A percentile compares a stretch with the other conserved stretches of the same genome.
These are phyloP conservation scores for Danionella dracula DNA, from an alignment of 2,797 vertebrate species.

Conservation along the genomic window DNA sequence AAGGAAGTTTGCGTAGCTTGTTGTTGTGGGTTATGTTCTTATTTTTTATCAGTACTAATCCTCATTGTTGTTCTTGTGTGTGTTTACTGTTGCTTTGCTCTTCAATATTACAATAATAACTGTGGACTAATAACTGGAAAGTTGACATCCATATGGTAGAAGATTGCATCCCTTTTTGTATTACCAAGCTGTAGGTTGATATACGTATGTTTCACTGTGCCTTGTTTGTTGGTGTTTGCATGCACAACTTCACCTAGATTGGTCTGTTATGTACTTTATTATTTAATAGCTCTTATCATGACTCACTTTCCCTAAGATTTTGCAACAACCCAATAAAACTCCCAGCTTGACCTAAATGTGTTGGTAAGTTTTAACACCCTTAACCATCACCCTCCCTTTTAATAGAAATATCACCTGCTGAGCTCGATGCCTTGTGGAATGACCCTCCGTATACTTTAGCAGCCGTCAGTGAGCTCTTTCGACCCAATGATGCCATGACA, in stretches of 20 bases:
- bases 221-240: constrained; percentile 11
- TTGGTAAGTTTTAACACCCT: constrained; percentile 17
- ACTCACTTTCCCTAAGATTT: too few species aligned
- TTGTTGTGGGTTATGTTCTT: constrained; percentile 10
- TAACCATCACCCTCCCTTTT: constrained; percentile 32
- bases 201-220: not conserved
- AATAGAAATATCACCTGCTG: constrained; percentile 71
- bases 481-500: constrained; percentile 70
- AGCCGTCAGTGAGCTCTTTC: constrained; percentile 64
- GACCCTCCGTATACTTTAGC: constrained; percentile 67
- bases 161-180: not conserved
- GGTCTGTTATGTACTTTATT: constrained; percentile 5
- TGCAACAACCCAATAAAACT: too few species aligned
- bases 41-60: constrained; percentile 16
- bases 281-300: not conserved
- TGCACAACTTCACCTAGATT: not conserved
- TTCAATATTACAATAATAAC: constrained; percentile 42
- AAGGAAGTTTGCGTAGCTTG: constrained; percentile 49
- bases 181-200: not conserved
- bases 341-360: constrained; percentile 1
- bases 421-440: constrained; percentile 74
- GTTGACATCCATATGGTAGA: not conserved
- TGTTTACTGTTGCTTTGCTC: constrained; percentile 24
- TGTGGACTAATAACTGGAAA: constrained; percentile 13
- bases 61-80: constrained; percentile 39